These are phyloP conservation scores for Lithophane semibrunnea DNA, from an alignment of 2,888 invertebrate species.

Conservation along the genomic window DNA sequence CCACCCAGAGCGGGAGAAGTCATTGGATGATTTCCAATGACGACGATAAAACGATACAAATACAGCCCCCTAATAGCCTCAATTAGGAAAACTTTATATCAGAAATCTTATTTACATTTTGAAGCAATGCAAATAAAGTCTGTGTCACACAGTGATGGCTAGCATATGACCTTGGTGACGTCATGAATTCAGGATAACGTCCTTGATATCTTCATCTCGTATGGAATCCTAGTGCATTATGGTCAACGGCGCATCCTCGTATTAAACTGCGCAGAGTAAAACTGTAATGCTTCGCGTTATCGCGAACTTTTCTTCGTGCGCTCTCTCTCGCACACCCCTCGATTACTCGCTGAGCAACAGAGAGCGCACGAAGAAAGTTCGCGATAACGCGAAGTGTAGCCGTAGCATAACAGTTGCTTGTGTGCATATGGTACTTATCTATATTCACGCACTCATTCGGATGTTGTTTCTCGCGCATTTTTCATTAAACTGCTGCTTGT, in stretches of 20 bases:
- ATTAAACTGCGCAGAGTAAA: background rate
- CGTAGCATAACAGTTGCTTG: too few species aligned
- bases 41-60: too few species aligned
- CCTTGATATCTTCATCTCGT: background rate
- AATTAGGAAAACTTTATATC: background rate
- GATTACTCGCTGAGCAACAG: too few species aligned
- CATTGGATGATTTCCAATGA: too few species aligned
- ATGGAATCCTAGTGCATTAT: background rate
- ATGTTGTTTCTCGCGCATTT: background rate
- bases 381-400: too few species aligned
- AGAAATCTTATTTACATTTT: background rate
- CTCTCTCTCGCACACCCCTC: too few species aligned
- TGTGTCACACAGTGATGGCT: background rate
- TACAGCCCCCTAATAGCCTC: background rate
- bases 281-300: too few species aligned
- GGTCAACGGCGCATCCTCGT: constrained; percentile 1
- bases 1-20: too few species aligned
- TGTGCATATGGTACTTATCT: background rate
- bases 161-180: background rate
- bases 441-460: background rate
- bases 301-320: too few species aligned
- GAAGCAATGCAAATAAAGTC: background rate
- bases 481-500: background rate
- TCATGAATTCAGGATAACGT: background rate
- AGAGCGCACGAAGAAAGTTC: too few species aligned